Percentiles rank a stretch among this genome's conserved stretches.
These are phyloP conservation scores for Battus philenor DNA, from an alignment of 1,140 invertebrate genomes.

Conservation along the genomic window DNA sequence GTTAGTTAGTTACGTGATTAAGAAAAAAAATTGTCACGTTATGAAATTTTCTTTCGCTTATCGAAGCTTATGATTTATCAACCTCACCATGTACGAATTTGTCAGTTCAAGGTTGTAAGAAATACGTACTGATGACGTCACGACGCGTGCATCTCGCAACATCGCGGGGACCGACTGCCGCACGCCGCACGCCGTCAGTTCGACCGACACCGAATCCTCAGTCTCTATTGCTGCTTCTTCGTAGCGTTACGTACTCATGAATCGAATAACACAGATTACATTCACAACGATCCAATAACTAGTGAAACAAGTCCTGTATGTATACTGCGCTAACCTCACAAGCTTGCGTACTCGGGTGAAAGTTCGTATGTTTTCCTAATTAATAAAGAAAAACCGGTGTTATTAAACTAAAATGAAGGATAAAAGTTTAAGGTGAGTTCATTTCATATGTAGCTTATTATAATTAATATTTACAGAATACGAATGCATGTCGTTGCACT, in stretches of 20 bases:
- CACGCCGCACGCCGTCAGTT: not conserved
- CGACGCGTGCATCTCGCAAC: too few relatives aligned
- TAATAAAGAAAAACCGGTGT: not conserved
- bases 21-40: too few relatives aligned
- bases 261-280: not conserved
- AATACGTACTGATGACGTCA: too few relatives aligned
- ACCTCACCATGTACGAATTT: too few relatives aligned
- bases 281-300: conserved; percentile 3
- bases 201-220: conserved; percentile 1
- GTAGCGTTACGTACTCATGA: not conserved
- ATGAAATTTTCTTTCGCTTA: too few relatives aligned
- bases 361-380: conserved; percentile 6
- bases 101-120: too few relatives aligned
- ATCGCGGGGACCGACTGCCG: too few relatives aligned
- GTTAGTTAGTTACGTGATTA: too few relatives aligned
- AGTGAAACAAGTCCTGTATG: not conserved
- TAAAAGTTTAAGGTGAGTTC: conserved; percentile 34
- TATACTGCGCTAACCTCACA: not conserved
- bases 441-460: not conserved
- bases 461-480: too few relatives aligned
- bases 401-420: conserved; percentile 35
- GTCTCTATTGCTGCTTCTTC: conserved; percentile 3
- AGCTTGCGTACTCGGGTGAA: conserved; percentile 3
- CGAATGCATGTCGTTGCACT: too few relatives aligned
- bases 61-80: too few relatives aligned